Evolutionary conservation across 2,113 vertebrate species (phyloP).

Genomic region (Larimichthys crocea): DNA sequence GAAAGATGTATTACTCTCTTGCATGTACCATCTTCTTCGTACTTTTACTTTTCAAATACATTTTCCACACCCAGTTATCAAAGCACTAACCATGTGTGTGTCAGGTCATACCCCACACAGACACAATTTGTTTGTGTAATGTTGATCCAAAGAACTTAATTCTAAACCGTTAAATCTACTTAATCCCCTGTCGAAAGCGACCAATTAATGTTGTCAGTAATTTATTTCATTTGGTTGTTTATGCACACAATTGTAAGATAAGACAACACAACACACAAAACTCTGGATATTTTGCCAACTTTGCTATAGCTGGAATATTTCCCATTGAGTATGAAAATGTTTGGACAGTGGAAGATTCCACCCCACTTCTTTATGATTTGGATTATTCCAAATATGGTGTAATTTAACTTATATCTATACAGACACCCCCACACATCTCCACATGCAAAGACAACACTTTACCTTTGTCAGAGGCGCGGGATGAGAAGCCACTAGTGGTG

Average conservation of each 20-base stretch:
- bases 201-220: too few relatives aligned
- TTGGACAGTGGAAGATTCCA: not conserved
- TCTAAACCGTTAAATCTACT: not conserved
- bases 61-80: too few relatives aligned
- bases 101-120: too few relatives aligned
- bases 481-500: slow-evolving; percentile 98
- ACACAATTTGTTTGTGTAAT: too few relatives aligned
- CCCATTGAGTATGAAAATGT: not conserved
- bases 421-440: not conserved
- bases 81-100: too few relatives aligned
- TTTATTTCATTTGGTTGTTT: too few relatives aligned
- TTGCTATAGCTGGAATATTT: not conserved
- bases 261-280: not conserved
- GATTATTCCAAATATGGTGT: not conserved
- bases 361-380: not conserved
- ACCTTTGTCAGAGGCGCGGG: slow-evolving; percentile 99
- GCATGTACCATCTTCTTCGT: not conserved
- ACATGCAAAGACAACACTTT: slow-evolving; percentile 17
- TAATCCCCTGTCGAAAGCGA: not conserved
- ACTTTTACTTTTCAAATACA: not conserved
- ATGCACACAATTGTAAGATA: not conserved
- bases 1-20: too few relatives aligned
- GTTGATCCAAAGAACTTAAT: too few relatives aligned
- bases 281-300: not conserved
- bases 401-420: too few relatives aligned